Conservation (phyloP, 2,797 vertebrate species). For the Gallirallus australis region DNA sequence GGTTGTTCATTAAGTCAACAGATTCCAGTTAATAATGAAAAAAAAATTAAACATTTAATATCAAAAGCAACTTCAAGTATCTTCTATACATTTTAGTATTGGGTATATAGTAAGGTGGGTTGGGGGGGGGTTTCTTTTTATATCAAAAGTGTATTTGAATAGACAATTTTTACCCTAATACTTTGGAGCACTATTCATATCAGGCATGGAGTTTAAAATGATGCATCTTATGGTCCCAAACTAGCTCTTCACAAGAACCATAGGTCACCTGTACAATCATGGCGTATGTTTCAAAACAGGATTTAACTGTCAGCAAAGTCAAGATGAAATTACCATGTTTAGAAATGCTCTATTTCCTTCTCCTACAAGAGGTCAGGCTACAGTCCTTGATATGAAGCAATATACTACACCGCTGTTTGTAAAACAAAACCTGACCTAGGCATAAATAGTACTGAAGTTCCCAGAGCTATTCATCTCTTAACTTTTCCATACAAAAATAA, state of each 20-base stretch:
- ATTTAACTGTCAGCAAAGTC: conserved; percentile 27
- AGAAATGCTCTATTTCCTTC: conserved; percentile 11
- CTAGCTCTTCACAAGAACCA: conserved; percentile 45
- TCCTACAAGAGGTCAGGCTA: conserved; percentile 2
- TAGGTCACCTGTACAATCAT: conserved; percentile 52
- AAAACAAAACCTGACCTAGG: conserved; percentile 48
- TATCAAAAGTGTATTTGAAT: conserved; percentile 64
- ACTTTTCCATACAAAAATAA: conserved; percentile 68
- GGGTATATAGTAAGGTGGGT: conserved; percentile 56
- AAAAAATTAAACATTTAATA: conserved; percentile 49
- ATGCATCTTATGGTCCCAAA: not conserved
- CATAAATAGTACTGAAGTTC: conserved; percentile 55
- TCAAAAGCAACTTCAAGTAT: conserved; percentile 61
- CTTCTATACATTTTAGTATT: conserved; percentile 27
- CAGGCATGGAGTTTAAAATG: conserved; percentile 44
- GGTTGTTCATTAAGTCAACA: conserved; percentile 39
- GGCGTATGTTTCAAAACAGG: conserved; percentile 35
- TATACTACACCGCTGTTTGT: not conserved
- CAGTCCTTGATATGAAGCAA: conserved; percentile 36
- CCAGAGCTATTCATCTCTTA: conserved; percentile 55
- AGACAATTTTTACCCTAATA: conserved; percentile 51
- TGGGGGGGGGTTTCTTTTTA: not conserved
- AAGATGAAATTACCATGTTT: conserved; percentile 39
- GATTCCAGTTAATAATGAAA: conserved; percentile 55
- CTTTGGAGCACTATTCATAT: conserved; percentile 45